Evolutionary conservation across 2,113 vertebrate genomes (phyloP).

Genomic region (Chascanopsetta lugubris): DNA sequence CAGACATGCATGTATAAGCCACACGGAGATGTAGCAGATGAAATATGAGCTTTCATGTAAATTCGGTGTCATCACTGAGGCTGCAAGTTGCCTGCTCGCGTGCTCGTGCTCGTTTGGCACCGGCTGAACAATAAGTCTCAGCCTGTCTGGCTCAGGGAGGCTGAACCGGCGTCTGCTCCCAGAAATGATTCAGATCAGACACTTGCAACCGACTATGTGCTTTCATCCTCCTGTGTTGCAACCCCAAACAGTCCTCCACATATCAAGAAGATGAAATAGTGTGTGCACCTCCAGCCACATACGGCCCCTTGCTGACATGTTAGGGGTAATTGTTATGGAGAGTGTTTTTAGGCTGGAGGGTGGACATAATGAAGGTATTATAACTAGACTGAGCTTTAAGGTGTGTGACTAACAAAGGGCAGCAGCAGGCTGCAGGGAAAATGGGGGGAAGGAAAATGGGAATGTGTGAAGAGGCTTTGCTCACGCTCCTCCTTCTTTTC

Average conservation of each 20-base stretch:
- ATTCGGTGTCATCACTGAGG: slow-evolving; percentile 37
- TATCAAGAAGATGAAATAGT: not conserved
- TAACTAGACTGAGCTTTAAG: not conserved
- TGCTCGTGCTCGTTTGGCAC: slow-evolving; percentile 41
- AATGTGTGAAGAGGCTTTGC: slow-evolving; percentile 13
- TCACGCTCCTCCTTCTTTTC: not conserved
- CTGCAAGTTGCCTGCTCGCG: slow-evolving; percentile 51
- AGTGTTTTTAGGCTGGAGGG: slow-evolving; percentile 6
- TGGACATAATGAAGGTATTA: slow-evolving; percentile 17
- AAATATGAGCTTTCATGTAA: slow-evolving; percentile 47
- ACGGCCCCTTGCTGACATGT: not conserved
- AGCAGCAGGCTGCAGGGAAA: not conserved
- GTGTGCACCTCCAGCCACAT: not conserved
- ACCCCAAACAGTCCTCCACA: not conserved
- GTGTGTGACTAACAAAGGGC: slow-evolving; percentile 7
- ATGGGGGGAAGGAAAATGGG: not conserved
- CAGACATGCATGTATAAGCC: slow-evolving; percentile 15
- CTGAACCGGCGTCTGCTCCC: slow-evolving; percentile 38
- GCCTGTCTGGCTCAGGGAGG: slow-evolving; percentile 65
- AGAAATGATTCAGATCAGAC: slow-evolving; percentile 64
- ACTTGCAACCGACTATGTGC: slow-evolving; percentile 27
- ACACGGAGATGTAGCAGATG: slow-evolving; percentile 16
- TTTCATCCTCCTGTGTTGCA: slow-evolving; percentile 22
- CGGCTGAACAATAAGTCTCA: slow-evolving; percentile 58
- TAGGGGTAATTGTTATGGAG: slow-evolving; percentile 7